Conservation (phyloP, 2,113 vertebrate genomes). For the Oostethus manadensis region DNA sequence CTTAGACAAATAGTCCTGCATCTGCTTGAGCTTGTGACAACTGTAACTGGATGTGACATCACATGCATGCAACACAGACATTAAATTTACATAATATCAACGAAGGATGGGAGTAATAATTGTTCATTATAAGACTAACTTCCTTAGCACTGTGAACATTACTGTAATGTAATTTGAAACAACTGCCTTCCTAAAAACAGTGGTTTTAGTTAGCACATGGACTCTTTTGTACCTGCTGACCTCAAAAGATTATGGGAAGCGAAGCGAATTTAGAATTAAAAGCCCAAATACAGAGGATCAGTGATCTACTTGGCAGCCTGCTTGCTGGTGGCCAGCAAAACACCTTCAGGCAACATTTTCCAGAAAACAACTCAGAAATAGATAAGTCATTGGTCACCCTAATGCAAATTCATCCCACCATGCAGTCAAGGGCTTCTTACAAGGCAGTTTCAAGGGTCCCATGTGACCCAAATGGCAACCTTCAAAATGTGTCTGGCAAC, state of each 20-base stretch:
- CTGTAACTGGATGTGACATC: too few relatives aligned
- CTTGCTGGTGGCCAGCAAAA: slow-evolving; percentile 33
- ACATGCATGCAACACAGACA: too few relatives aligned
- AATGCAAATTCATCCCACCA: not conserved
- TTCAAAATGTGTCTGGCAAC: slow-evolving; percentile 56
- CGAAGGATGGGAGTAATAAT: not conserved
- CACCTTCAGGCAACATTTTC: slow-evolving; percentile 6
- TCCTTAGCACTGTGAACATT: not conserved
- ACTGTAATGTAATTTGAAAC: slow-evolving; percentile 12
- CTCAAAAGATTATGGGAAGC: slow-evolving; percentile 55
- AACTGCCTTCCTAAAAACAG: slow-evolving; percentile 15
- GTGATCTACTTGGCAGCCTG: slow-evolving; percentile 23
- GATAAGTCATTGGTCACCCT: slow-evolving; percentile 13
- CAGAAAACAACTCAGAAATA: slow-evolving; percentile 20
- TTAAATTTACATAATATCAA: too few relatives aligned
- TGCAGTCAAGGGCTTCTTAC: slow-evolving; percentile 7
- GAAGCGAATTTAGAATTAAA: slow-evolving; percentile 59
- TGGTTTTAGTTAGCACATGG: slow-evolving; percentile 5
- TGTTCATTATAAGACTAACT: not conserved
- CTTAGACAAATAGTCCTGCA: too few relatives aligned
- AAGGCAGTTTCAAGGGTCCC: slow-evolving; percentile 36
- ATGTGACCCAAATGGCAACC: slow-evolving; percentile 58
- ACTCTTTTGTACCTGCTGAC: slow-evolving; percentile 26
- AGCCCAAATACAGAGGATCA: slow-evolving; percentile 27
- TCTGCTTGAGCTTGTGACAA: too few relatives aligned